Conservation (phyloP, 2,113 vertebrate species). For the Pholis gunnellus region DNA sequence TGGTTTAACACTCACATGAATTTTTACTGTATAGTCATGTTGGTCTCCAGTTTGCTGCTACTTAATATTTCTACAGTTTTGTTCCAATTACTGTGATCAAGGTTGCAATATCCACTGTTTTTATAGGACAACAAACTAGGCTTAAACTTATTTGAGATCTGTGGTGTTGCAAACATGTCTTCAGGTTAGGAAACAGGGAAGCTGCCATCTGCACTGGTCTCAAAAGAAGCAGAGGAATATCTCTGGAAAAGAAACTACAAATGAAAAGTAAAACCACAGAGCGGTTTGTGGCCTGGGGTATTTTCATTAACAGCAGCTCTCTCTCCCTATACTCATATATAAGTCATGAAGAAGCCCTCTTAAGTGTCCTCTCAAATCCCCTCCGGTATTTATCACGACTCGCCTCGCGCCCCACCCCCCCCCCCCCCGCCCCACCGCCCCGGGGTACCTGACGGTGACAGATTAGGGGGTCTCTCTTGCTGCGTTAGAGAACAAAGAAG, state of each 20-base stretch:
- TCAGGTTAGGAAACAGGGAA: not conserved
- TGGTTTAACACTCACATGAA: constrained; percentile 1
- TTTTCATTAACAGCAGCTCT: constrained; percentile 56
- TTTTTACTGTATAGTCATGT: not conserved
- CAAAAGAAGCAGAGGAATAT: constrained; percentile 25
- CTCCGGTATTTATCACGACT: constrained; percentile 72
- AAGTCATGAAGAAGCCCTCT: constrained; percentile 77
- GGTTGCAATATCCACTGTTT: constrained; percentile 8
- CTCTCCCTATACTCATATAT: constrained; percentile 72
- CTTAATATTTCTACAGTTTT: not conserved
- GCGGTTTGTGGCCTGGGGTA: constrained; percentile 37
- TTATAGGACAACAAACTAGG: not conserved
- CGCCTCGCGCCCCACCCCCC: constrained; percentile 27
- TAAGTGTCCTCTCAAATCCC: constrained; percentile 74
- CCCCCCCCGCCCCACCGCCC: constrained; percentile 1
- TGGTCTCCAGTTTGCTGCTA: not conserved
- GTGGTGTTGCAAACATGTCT: not conserved
- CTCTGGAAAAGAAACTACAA: constrained; percentile 1
- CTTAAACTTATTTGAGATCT: not conserved
- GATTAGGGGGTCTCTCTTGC: constrained; percentile 64
- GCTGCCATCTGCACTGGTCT: not conserved
- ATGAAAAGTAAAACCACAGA: constrained; percentile 32
- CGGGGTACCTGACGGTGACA: constrained; percentile 70
- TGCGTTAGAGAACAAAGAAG: constrained; percentile 72
- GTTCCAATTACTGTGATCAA: not conserved